phyloP scores from a whole-genome alignment of 2,797 vertebrate species.

The Coregonus ussuriensis region DNA sequence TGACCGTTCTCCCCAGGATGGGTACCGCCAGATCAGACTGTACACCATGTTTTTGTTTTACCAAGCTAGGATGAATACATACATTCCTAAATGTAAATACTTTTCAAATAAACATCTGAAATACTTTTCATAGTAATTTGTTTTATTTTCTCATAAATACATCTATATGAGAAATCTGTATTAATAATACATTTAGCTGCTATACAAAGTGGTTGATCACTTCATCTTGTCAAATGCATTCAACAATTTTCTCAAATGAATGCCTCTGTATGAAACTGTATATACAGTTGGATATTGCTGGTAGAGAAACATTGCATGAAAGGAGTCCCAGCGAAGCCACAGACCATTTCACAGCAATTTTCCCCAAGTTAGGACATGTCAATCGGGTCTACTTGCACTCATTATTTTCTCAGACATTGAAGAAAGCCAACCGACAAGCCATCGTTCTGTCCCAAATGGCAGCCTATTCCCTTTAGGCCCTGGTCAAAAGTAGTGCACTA shows the following conservation, averaged over 20 bases:
- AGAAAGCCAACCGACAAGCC: too few species aligned
- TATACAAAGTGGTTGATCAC: not conserved
- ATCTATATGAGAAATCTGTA: not conserved
- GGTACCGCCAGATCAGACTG: not conserved
- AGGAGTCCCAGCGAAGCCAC: not conserved
- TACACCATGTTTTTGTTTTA: too few species aligned
- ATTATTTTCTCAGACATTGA: too few species aligned
- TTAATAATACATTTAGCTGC: not conserved
- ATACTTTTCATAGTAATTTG: not conserved
- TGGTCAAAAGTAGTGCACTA: too few species aligned
- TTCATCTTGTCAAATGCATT: not conserved
- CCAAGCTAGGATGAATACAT: not conserved
- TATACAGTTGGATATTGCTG: not conserved
- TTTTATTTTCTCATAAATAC: not conserved
- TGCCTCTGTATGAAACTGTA: conserved; percentile 7
- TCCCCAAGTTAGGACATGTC: too few species aligned
- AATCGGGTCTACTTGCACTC: too few species aligned
- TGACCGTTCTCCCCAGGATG: not conserved
- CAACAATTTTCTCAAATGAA: not conserved
- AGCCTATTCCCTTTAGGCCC: too few species aligned
- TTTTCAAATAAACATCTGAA: not conserved
- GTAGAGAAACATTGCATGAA: conserved; percentile 9
- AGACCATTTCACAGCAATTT: not conserved
- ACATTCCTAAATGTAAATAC: conserved; percentile 13
- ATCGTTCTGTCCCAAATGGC: too few species aligned